phyloP scores from a whole-genome alignment of 2,888 invertebrate species.

The Saturnia pavonia region DNA sequence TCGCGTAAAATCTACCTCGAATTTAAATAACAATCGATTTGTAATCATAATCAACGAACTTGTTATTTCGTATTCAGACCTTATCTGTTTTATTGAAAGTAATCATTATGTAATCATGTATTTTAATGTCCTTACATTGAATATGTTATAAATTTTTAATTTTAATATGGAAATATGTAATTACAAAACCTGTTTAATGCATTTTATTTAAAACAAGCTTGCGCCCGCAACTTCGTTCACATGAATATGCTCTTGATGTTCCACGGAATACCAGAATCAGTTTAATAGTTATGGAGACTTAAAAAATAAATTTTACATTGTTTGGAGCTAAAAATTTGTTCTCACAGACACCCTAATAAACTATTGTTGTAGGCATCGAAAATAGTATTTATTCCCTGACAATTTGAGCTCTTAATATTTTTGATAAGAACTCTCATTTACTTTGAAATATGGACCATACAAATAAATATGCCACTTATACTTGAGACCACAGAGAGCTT shows the following conservation, averaged over 20 bases:
- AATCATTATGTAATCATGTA: background rate
- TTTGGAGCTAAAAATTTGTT: no score
- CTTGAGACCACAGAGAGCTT: no score
- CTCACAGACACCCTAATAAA: background rate
- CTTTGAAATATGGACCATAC: background rate
- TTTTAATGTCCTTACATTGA: background rate
- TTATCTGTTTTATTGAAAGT: background rate
- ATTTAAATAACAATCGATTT: constrained; percentile 60
- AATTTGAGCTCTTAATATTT: background rate
- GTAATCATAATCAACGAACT: constrained; percentile 57
- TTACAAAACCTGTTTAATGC: background rate
- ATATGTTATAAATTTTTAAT: background rate
- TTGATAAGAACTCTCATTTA: background rate
- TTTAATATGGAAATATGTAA: background rate
- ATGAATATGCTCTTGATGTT: background rate
- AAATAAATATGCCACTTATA: background rate
- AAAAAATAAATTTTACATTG: no score
- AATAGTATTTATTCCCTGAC: background rate
- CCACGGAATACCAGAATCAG: no score
- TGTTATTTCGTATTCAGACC: constrained; percentile 42
- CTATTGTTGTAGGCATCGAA: background rate
- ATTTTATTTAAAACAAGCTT: background rate
- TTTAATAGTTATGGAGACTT: no score
- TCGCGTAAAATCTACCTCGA: constrained; percentile 36
- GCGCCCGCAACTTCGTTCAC: background rate